Base-by-base conservation (phyloP, 2,888 invertebrate species). In the Chaetogeoica ovagalla region DNA sequence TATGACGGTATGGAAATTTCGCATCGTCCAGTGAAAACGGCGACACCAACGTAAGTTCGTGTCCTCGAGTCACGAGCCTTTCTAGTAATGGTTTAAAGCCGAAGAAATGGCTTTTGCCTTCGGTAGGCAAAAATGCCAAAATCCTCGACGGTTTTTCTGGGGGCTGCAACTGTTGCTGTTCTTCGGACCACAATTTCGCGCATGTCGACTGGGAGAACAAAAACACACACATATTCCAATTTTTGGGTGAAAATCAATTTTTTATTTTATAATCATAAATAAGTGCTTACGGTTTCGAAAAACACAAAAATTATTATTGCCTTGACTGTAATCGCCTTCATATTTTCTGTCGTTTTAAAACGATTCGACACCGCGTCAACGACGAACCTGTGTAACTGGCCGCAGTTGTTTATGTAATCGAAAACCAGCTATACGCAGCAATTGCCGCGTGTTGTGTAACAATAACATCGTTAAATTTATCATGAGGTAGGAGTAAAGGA, bases 111-210 rank as follows among this genome's bases (percentile, higher is more conserved):
- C 76, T 69, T 48, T 60, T 77, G 13, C 21, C 68, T 69, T 77
- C 76, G 52, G 76, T 77, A 0, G 76, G 76, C 9, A 77, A 23
- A 77, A 77, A 77, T 1, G 69, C 76, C 60, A 77, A 62, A 4
- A 77, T 60, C 19, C n/a, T 59, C 11, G 37, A 69, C 17, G 48
- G 30, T 52, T 77, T 77, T 9, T 8, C n/a, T 0, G 60, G 19
- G 6, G 21, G 37, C n/a, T n/a, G 17, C 37, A 63, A 13, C 30
- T 30, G 48, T 3, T 13, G 23, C 9, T 21, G 15, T 37, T 21
- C 30, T 8, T 30, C 63, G 9, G n/a, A 6, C 17, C 52, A 30
- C 48, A 43, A 17, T 71, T 19, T 30, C n/a, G 13, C 43, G 39
- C n/a, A 43, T 43, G 6, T n/a, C 0, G 11, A 65, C 60, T 60